Percentiles rank a stretch among this genome's conserved stretches.
Evolutionary conservation across 2,888 invertebrate species (phyloP).

Genomic region (Byasa hedistus): DNA sequence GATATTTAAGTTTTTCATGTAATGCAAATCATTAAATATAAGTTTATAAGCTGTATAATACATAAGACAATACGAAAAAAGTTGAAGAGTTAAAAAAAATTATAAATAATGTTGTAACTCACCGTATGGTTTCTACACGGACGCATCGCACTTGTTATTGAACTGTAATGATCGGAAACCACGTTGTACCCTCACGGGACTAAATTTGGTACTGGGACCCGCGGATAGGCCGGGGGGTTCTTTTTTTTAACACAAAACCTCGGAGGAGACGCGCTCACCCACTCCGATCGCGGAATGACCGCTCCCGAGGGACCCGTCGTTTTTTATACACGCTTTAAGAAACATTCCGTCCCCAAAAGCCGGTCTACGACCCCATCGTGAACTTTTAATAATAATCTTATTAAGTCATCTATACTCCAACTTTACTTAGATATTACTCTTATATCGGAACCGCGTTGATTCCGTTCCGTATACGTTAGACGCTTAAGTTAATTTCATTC

Average conservation of each 20-base stretch:
- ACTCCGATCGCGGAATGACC: slow-evolving; percentile 71
- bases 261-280: slow-evolving; percentile 70
- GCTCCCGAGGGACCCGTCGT: slow-evolving; percentile 69
- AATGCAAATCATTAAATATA: neutral
- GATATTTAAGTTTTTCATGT: neutral
- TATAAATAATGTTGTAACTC: slow-evolving; percentile 35
- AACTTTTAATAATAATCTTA: slow-evolving; percentile 77
- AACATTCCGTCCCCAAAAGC: slow-evolving; percentile 75
- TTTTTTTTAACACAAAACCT: slow-evolving; percentile 48
- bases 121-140: slow-evolving; percentile 55
- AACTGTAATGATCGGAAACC: slow-evolving; percentile 39
- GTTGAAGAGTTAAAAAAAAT: neutral
- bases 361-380: slow-evolving; percentile 69
- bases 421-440: slow-evolving; percentile 77
- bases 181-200: slow-evolving; percentile 52
- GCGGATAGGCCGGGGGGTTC: slow-evolving; percentile 38
- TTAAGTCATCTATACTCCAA: slow-evolving; percentile 77
- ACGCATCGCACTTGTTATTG: slow-evolving; percentile 54
- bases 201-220: slow-evolving; percentile 46
- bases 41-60: neutral
- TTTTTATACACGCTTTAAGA: slow-evolving; percentile 77
- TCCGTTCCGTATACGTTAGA: slow-evolving; percentile 63
- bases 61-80: too few species aligned
- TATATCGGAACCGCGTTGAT: slow-evolving; percentile 69
- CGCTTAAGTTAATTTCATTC: slow-evolving; percentile 77